phyloP scores from a whole-genome alignment of 1,140 invertebrate species.

The Listronotus oregonensis region DNA sequence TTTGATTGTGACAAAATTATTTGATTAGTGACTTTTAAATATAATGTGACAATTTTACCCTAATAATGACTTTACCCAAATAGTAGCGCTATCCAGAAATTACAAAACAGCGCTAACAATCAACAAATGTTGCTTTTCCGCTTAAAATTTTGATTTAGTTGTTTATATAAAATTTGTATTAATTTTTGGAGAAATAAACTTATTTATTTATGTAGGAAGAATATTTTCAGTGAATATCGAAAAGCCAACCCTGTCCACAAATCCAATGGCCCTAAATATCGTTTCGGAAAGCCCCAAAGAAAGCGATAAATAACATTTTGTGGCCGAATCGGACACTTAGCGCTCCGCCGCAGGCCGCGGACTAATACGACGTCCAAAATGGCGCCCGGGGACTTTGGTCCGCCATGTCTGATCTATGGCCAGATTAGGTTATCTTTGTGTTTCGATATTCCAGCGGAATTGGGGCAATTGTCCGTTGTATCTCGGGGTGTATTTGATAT shows the following conservation, averaged over 20 bases:
- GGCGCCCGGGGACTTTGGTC: slow-evolving; percentile 10
- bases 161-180: too few relatives aligned
- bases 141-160: too few relatives aligned
- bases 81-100: too few relatives aligned
- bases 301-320: slow-evolving; percentile 14
- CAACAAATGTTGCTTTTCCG: too few relatives aligned
- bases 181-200: too few relatives aligned
- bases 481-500: neutral
- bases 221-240: too few relatives aligned
- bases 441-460: slow-evolving; percentile 8
- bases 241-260: neutral
- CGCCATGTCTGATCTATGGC: slow-evolving; percentile 19
- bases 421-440: slow-evolving; percentile 23
- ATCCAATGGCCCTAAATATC: neutral
- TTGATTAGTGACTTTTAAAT: too few relatives aligned
- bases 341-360: slow-evolving; percentile 10
- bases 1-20: too few relatives aligned
- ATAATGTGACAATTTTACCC: too few relatives aligned
- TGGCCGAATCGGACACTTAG: slow-evolving; percentile 1
- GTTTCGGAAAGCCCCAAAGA: slow-evolving; percentile 13
- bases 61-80: too few relatives aligned
- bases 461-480: slow-evolving; percentile 8
- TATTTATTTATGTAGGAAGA: too few relatives aligned
- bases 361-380: slow-evolving; percentile 19
- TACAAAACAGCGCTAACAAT: too few relatives aligned